Evolutionary conservation across 2,888 invertebrate genomes (phyloP).

Genomic region (Pyrrhosoma nymphula): DNA sequence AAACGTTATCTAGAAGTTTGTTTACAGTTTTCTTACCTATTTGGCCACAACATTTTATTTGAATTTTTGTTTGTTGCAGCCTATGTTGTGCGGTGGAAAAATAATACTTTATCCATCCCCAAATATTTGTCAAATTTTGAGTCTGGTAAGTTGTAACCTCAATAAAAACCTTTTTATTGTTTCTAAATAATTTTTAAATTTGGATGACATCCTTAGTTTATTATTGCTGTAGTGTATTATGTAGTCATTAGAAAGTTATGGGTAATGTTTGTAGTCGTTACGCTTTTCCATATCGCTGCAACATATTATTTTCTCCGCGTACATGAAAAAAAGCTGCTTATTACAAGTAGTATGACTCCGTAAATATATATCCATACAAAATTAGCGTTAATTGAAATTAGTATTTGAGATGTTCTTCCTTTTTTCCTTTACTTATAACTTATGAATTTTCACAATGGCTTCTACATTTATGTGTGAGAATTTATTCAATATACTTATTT

Average conservation of each 20-base stretch:
- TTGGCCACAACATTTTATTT: not conserved
- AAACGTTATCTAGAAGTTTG: too few species aligned
- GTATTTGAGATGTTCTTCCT: not conserved
- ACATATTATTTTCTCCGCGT: not conserved
- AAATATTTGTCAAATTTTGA: not conserved
- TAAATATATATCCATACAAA: not conserved
- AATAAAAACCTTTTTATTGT: not conserved
- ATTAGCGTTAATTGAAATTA: not conserved
- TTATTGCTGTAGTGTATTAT: too few species aligned
- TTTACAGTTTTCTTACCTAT: not conserved
- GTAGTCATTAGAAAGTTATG: too few species aligned
- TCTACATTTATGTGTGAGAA: too few species aligned
- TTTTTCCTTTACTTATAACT: too few species aligned
- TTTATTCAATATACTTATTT: too few species aligned
- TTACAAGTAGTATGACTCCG: not conserved
- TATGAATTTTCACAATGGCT: too few species aligned
- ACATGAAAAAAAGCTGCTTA: not conserved
- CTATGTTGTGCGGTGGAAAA: slow-evolving; percentile 29
- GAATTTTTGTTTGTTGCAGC: not conserved
- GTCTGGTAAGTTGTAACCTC: not conserved
- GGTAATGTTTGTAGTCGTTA: not conserved
- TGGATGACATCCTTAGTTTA: too few species aligned
- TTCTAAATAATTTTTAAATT: not conserved
- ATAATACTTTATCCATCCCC: slow-evolving; percentile 24
- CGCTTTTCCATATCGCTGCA: not conserved